Percentiles rank a stretch among this genome's conserved stretches.
These are phyloP conservation scores for Entomyzon cyanotis DNA, from an alignment of 2,113 vertebrate species.

Conservation along the genomic window DNA sequence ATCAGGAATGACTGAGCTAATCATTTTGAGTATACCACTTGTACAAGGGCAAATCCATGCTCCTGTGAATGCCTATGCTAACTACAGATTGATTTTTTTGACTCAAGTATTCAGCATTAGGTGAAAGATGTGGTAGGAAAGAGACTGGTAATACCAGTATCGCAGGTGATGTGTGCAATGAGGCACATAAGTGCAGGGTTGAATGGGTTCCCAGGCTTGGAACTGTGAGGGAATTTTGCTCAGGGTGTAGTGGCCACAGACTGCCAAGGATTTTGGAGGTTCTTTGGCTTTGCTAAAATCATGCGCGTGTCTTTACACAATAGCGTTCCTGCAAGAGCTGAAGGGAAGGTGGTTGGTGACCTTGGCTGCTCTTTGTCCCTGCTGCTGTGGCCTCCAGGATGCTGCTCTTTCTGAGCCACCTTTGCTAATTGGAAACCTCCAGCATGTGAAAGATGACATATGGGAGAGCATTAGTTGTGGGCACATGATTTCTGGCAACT, in stretches of 20 bases:
- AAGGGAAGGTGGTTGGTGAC: not conserved
- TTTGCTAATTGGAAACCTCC: not conserved
- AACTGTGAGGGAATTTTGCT: not conserved
- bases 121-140: not conserved
- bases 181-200: not conserved
- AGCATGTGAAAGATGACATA: not conserved
- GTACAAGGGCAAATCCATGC: not conserved
- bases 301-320: not conserved
- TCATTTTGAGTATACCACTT: not conserved
- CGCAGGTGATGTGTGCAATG: not conserved
- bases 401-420: fast-evolving
- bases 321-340: not conserved
- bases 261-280: not conserved
- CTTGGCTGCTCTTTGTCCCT: not conserved
- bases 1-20: not conserved
- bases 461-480: not conserved
- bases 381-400: not conserved
- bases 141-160: not conserved
- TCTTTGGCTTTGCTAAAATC: not conserved
- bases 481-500: not conserved
- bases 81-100: not conserved
- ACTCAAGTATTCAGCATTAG: not conserved
- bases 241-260: not conserved
- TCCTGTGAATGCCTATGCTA: not conserved
- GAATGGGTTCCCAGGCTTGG: not conserved